Conservation (phyloP, 2,797 vertebrate genomes). For the Myotis myotis region DNA sequence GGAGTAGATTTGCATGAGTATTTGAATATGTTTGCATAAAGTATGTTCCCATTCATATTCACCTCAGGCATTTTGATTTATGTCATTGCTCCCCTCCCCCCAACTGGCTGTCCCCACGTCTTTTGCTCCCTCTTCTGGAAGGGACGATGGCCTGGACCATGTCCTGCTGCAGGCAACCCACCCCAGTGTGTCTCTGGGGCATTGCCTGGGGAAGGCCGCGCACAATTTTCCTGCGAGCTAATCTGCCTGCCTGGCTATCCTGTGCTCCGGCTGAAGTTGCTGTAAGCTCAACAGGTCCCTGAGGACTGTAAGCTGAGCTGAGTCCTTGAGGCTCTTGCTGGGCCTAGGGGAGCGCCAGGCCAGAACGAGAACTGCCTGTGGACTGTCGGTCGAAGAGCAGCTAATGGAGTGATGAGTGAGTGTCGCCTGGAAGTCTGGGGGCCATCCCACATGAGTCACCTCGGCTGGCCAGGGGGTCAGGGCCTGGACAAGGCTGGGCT, state of each 20-base stretch:
- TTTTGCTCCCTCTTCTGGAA: slow-evolving; percentile 45
- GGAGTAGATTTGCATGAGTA: slow-evolving; percentile 1
- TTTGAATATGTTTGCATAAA: slow-evolving; percentile 51
- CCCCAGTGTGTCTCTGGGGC: neutral
- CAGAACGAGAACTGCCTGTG: slow-evolving; percentile 51
- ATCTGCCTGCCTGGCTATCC: neutral
- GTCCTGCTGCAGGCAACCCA: neutral
- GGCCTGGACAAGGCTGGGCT: neutral
- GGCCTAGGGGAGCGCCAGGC: neutral
- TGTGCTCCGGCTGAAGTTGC: slow-evolving; percentile 1
- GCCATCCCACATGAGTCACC: slow-evolving; percentile 23
- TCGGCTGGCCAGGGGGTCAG: slow-evolving; percentile 40
- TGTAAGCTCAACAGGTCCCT: neutral
- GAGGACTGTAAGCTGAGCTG: neutral
- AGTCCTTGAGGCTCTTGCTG: neutral
- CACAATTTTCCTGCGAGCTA: neutral
- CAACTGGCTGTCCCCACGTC: neutral
- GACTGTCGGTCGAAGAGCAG: neutral
- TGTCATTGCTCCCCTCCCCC: neutral
- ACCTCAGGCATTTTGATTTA: slow-evolving; percentile 32
- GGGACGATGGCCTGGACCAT: neutral
- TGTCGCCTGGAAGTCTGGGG: slow-evolving; percentile 69
- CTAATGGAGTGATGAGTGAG: slow-evolving; percentile 69
- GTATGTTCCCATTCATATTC: neutral
- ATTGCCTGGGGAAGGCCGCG: neutral